These are phyloP conservation scores for Epinephelus fuscoguttatus DNA, from an alignment of 2,113 vertebrate species.

Conservation along the genomic window DNA sequence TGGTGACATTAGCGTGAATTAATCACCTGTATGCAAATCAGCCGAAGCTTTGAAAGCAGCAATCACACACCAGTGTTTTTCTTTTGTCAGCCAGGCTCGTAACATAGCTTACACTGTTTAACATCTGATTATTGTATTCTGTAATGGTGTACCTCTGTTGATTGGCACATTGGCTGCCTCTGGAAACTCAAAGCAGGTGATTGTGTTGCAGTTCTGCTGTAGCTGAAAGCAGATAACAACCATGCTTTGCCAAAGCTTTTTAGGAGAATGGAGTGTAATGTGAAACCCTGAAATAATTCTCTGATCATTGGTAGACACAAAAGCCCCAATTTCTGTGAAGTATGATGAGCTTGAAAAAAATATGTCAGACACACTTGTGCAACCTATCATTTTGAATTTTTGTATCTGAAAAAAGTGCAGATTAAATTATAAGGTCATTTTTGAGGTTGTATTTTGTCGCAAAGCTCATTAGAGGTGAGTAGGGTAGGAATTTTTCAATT, in stretches of 20 bases:
- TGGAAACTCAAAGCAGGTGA: slow-evolving; percentile 10
- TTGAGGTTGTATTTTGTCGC: background rate
- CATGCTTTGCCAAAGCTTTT: background rate
- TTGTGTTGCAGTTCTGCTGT: background rate
- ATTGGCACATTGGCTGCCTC: slow-evolving; percentile 15
- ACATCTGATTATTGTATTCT: slow-evolving; percentile 36
- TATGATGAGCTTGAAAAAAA: background rate
- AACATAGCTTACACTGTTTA: slow-evolving; percentile 36
- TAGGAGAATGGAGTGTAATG: background rate
- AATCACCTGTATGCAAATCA: slow-evolving; percentile 65
- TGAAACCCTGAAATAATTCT: background rate
- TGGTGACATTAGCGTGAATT: slow-evolving; percentile 38
- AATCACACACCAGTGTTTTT: slow-evolving; percentile 47
- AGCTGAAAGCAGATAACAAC: background rate
- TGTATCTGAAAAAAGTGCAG: background rate
- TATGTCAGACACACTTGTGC: background rate
- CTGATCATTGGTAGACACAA: background rate
- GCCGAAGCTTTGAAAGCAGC: slow-evolving; percentile 27
- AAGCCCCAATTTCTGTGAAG: background rate
- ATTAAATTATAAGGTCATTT: background rate
- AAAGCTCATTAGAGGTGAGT: background rate
- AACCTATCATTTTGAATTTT: background rate
- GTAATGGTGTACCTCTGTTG: slow-evolving; percentile 22
- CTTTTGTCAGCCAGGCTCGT: slow-evolving; percentile 42
- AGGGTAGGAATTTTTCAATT: background rate